Percentiles rank a stretch among this genome's conserved stretches.
These are phyloP conservation scores for Hypercompe scribonia DNA, from an alignment of 2,888 invertebrate species.

Conservation along the genomic window DNA sequence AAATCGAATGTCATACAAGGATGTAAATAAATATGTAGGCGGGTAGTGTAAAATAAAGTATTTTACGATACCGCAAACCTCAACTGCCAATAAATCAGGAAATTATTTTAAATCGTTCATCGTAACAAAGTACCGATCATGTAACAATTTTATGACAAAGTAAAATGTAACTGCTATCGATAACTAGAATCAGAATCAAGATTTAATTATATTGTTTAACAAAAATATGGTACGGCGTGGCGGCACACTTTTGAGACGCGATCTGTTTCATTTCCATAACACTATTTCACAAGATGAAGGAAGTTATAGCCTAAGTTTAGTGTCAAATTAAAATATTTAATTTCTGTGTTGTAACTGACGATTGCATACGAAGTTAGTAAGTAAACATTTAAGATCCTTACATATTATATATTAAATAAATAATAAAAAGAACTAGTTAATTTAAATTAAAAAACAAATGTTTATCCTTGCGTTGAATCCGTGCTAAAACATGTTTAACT, in stretches of 20 bases:
- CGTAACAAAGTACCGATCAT: constrained; percentile 45
- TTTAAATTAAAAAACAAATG: too few relatives aligned
- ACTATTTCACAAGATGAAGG: background rate
- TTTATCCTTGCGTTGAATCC: too few relatives aligned
- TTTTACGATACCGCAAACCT: constrained; percentile 49
- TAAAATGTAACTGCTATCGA: constrained; percentile 42
- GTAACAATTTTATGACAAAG: constrained; percentile 49
- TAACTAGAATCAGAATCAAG: constrained; percentile 29
- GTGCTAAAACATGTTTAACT: too few relatives aligned
- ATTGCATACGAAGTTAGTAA: too few relatives aligned
- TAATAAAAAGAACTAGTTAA: too few relatives aligned
- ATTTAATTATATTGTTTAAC: constrained; percentile 37
- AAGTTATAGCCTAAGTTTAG: background rate
- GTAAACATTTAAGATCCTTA: too few relatives aligned
- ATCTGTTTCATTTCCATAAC: constrained; percentile 2
- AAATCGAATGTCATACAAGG: constrained; percentile 36
- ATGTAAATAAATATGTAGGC: constrained; percentile 48
- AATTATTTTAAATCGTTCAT: constrained; percentile 53
- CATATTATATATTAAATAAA: too few relatives aligned
- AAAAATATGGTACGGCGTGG: constrained; percentile 31
- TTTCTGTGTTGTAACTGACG: background rate
- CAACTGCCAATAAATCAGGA: constrained; percentile 49
- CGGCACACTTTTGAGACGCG: constrained; percentile 23
- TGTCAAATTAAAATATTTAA: background rate
- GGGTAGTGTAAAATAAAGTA: constrained; percentile 45